Evolutionary conservation across 2,797 vertebrate genomes (phyloP), one percentile per base, ranked within the genome.

Genomic region (Oryzias sinensis): DNA sequence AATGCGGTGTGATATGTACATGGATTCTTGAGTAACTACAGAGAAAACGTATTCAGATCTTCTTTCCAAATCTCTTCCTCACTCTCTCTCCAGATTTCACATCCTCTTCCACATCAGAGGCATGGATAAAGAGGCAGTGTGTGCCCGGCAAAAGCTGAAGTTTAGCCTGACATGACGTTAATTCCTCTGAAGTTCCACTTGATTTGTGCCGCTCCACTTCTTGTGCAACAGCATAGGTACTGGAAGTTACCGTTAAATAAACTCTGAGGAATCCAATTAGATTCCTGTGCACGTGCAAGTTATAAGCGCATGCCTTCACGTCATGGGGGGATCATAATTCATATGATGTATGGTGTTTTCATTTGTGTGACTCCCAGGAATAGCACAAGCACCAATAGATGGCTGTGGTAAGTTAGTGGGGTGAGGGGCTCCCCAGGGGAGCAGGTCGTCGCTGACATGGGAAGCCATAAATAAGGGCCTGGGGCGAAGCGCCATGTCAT

Each of bases 381-480:
- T 50, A 49, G 79, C 76, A 75, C 67, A 67, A 84, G 71, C 47
- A 40, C 70, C 68, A 63, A 72, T 55, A 51, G 65, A 71, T 43
- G 67, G 59, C 78, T 74, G 74, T 71, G 74, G 68, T 73, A 65
- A 63, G 70, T 68, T 80, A 70, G 82, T 3, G 71, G 62, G 74
- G 79, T 77, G 84, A 80, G 73, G 75, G 81, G 82, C 68, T 83
- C 86, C 89, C 82, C 83, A 59, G 80, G 89, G 86, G 89, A 85
- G 76, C 74, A 42, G 81, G 84, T 76, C 85, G 86, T 80, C 17
- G 62, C 84, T 89, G 90, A 92, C 90, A 90, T 88, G 86, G 89
- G 89, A 92, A 92, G 88, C 80, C 91, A 93, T 92, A 91, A 92
- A 93, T 91, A 90, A 92, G 80, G 70, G 76, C 82, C 81, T 45